A percentile compares a stretch with the other conserved stretches of the same genome.
phyloP scores from a whole-genome alignment of 2,113 vertebrate species.

The Halichoeres trimaculatus region DNA sequence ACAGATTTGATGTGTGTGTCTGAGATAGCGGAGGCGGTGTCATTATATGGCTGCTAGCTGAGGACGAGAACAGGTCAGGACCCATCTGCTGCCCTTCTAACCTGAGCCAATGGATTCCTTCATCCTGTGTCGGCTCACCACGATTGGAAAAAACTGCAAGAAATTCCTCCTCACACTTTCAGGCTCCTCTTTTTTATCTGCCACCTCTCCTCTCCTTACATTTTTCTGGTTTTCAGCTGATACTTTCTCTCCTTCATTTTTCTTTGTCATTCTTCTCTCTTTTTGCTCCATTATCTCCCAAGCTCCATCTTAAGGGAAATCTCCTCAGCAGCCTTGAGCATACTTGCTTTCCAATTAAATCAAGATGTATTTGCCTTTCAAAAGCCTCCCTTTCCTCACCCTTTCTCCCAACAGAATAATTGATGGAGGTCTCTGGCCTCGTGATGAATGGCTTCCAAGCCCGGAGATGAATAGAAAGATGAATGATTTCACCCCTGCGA shows the following conservation, averaged over 20 bases:
- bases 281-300: constrained; percentile 54
- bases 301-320: constrained; percentile 76
- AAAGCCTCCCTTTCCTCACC: constrained; percentile 73
- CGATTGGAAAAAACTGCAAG: constrained; percentile 12
- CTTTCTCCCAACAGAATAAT: constrained; percentile 82
- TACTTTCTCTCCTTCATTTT: constrained; percentile 31
- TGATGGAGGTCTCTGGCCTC: constrained; percentile 83
- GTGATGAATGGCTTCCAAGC: constrained; percentile 83
- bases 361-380: constrained; percentile 87
- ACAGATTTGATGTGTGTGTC: constrained; percentile 5
- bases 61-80: constrained; percentile 15
- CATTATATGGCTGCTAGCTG: constrained; percentile 26
- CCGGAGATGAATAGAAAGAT: constrained; percentile 86
- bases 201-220: constrained; percentile 9
- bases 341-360: constrained; percentile 86
- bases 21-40: constrained; percentile 20
- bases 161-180: constrained; percentile 34
- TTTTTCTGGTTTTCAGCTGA: constrained; percentile 26
- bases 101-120: constrained; percentile 24
- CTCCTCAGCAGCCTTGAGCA: constrained; percentile 73
- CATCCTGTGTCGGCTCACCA: not conserved
- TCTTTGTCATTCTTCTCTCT: constrained; percentile 44
- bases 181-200: not conserved
- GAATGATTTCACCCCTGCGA: constrained; percentile 78
- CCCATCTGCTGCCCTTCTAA: constrained; percentile 20